Percentiles rank a stretch among this genome's conserved stretches.
These are phyloP conservation scores for Nasonia longicornis DNA, from an alignment of 1,140 invertebrate genomes.

Conservation along the genomic window DNA sequence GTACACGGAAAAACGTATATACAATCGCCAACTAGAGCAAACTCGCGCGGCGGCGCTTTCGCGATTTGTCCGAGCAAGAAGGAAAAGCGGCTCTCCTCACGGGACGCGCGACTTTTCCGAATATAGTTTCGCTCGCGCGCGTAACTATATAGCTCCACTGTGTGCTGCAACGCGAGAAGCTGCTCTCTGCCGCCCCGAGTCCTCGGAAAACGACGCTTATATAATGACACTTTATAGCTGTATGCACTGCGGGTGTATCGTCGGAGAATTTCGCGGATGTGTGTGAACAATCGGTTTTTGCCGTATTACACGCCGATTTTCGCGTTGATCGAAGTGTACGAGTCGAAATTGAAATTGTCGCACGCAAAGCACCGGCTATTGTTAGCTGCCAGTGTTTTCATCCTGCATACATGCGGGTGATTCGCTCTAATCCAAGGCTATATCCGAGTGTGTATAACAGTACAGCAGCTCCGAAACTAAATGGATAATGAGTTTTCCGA, in stretches of 20 bases:
- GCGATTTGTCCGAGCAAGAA: not conserved
- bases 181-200: not conserved
- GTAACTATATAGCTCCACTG: no score
- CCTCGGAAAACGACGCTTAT: conserved; percentile 17
- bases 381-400: not conserved
- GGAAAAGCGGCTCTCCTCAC: not conserved
- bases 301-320: not conserved
- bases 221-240: not conserved
- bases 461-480: not conserved
- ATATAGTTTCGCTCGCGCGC: conserved; percentile 14
- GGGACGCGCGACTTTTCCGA: conserved; percentile 24
- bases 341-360: not conserved
- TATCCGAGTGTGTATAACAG: not conserved
- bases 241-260: no score
- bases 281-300: not conserved
- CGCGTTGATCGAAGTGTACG: not conserved
- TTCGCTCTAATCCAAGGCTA: not conserved
- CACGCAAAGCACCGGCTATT: not conserved
- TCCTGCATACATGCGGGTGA: not conserved
- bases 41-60: not conserved
- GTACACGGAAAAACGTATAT: no score
- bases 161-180: conserved; percentile 11
- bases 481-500: not conserved
- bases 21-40: not conserved
- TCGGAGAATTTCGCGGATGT: no score